Evolutionary conservation across 2,888 invertebrate species (phyloP).

Genomic region (Diabrotica balteata): DNA sequence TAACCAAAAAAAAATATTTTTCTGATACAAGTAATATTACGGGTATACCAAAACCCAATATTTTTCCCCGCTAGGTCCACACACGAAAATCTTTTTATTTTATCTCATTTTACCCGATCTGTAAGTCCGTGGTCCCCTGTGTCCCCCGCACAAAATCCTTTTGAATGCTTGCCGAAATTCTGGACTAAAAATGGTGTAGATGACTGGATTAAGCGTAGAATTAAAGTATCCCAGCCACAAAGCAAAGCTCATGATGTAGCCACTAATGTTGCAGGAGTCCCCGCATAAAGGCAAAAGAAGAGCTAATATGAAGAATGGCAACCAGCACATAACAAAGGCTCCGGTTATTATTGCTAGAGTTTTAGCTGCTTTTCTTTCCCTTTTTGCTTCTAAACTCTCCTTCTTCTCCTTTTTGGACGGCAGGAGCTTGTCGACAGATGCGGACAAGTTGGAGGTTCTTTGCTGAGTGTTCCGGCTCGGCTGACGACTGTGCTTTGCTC

Average conservation of each 20-base stretch:
- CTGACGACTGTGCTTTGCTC: slow-evolving; percentile 61
- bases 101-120: slow-evolving; percentile 59
- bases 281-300: slow-evolving; percentile 84
- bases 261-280: slow-evolving; percentile 71
- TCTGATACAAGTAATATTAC: neutral
- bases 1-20: no score
- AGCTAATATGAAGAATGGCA: slow-evolving; percentile 92
- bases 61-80: slow-evolving; percentile 29
- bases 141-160: slow-evolving; percentile 77
- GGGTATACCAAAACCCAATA: slow-evolving; percentile 33
- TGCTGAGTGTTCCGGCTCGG: slow-evolving; percentile 45
- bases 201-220: slow-evolving; percentile 88
- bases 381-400: slow-evolving; percentile 84
- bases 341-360: slow-evolving; percentile 97
- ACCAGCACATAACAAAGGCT: slow-evolving; percentile 79
- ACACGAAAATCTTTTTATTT: slow-evolving; percentile 43
- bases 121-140: slow-evolving; percentile 54
- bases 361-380: slow-evolving; percentile 93
- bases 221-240: slow-evolving; percentile 93
- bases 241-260: slow-evolving; percentile 74
- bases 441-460: slow-evolving; percentile 50
- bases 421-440: slow-evolving; percentile 40
- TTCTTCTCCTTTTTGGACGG: slow-evolving; percentile 63
- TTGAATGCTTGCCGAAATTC: slow-evolving; percentile 92
- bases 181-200: slow-evolving; percentile 91